A percentile compares a stretch with the other conserved stretches of the same genome.
Evolutionary conservation across 2,888 invertebrate genomes (phyloP).

Genomic region (Herminia tarsipennalis): DNA sequence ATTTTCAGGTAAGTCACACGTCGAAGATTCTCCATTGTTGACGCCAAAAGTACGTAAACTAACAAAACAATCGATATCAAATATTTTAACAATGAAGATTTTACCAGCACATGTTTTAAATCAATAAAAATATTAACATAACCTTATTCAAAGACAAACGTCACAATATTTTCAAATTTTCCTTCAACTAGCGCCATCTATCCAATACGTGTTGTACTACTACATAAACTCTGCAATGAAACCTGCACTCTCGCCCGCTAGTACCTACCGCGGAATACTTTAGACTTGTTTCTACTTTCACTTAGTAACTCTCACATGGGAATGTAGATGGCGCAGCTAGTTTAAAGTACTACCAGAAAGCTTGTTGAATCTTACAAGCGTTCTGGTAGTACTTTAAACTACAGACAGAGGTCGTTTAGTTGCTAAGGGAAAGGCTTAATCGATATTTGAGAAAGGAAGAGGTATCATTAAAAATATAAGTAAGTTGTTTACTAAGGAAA

Average conservation of each 20-base stretch:
- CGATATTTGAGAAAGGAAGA: background rate
- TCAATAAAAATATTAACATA: background rate
- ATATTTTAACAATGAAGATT: too few relatives aligned
- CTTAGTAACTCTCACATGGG: background rate
- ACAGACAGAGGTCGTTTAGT: slow-evolving; percentile 20
- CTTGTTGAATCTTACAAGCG: too few relatives aligned
- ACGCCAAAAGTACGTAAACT: slow-evolving; percentile 8
- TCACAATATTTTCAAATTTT: slow-evolving; percentile 2
- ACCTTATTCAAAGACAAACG: background rate
- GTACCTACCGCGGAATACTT: slow-evolving; percentile 7
- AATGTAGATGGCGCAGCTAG: slow-evolving; percentile 37
- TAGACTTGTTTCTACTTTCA: slow-evolving; percentile 21
- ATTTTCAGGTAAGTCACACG: slow-evolving; percentile 35
- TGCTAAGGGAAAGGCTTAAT: background rate
- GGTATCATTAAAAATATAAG: background rate
- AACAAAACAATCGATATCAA: too few relatives aligned
- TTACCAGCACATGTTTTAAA: background rate
- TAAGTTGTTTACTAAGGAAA: too few relatives aligned
- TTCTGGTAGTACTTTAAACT: background rate
- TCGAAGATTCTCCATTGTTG: background rate
- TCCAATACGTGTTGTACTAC: slow-evolving; percentile 13
- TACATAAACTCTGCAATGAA: slow-evolving; percentile 2
- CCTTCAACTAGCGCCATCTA: slow-evolving; percentile 36
- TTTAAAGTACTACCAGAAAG: background rate
- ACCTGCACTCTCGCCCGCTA: background rate